phyloP scores from a whole-genome alignment of 1,140 invertebrate genomes.

The Eriosoma lanigerum region DNA sequence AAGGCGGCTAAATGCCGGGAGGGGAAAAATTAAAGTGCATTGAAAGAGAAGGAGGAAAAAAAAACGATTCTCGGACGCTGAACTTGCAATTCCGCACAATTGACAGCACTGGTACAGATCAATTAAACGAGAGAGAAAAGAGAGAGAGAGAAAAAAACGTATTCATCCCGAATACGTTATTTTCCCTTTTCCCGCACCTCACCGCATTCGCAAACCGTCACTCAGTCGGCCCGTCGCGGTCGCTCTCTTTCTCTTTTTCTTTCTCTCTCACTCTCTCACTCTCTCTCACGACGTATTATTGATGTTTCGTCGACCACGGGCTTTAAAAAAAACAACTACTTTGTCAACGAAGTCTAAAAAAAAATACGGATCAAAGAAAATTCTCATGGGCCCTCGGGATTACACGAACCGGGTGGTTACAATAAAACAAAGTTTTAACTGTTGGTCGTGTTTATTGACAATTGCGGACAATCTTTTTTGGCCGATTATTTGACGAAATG shows the following conservation, averaged over 20 bases:
- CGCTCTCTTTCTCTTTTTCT: neutral
- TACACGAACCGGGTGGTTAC: no score
- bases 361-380: neutral
- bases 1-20: neutral
- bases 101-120: conserved; percentile 48
- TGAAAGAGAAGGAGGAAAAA: neutral
- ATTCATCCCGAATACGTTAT: conserved; percentile 33
- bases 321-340: conserved; percentile 1
- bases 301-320: conserved; percentile 5
- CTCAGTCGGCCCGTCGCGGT: neutral
- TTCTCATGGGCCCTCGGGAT: no score
- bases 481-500: no score
- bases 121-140: conserved; percentile 19
- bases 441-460: neutral
- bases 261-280: neutral
- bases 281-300: neutral
- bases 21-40: neutral
- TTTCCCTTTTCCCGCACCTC: neutral
- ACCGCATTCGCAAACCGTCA: neutral
- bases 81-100: conserved; percentile 46
- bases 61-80: conserved; percentile 27
- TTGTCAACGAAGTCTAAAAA: neutral
- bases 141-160: neutral
- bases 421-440: neutral
- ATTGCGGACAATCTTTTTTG: no score